Base-by-base conservation (phyloP, 2,888 invertebrate genomes). In the Tetheella fluctuosa region DNA sequence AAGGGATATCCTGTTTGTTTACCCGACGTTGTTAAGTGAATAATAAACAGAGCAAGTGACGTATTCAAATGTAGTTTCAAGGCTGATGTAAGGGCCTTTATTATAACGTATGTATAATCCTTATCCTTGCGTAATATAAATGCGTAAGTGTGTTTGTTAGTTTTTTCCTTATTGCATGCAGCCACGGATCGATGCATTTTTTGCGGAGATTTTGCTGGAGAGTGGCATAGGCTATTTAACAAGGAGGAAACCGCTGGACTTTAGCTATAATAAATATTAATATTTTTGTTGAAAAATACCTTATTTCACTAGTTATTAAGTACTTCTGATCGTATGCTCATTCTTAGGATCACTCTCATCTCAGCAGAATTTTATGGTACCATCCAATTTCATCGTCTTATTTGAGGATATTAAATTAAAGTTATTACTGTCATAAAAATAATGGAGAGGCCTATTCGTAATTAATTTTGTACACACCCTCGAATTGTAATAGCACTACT, bases 21-120 rank as follows among this genome's bases (percentile, higher is more conserved):
- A 62, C 68, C 59, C 58, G 53, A 61, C 60, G 57, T 58, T 61
- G 65, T 69, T 71, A 76, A 75, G 73, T 74, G 70, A 67, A 69
- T 63, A 63, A 63, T 64, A 67, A 70, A 75, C 68, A 68, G 59
- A 20, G 20, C 37, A 55, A 37, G 55, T 65, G 66, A 67, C 64
- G 61, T 68, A 42, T 61, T 68, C 52, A 62, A 69, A 64, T 60
- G 23, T 63, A 64, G 62, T 67, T 67, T 64, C 65, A 67, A 69
- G 67, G 65, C 42, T 42, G 28, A 60, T 64, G 60, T 58, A 59
- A 63, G 59, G 61, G 2, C 13, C 7, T 7, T 34, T 7, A 10
- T 2, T 10, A 34, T 13, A 7, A 34, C 0, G 30, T 30, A 30
- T 8, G 34, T 7, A 34, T 34, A 34, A 34, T 30, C 7, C 2